These are phyloP conservation scores for Eueides isabella DNA, from an alignment of 1,140 invertebrate species.

Conservation along the genomic window DNA sequence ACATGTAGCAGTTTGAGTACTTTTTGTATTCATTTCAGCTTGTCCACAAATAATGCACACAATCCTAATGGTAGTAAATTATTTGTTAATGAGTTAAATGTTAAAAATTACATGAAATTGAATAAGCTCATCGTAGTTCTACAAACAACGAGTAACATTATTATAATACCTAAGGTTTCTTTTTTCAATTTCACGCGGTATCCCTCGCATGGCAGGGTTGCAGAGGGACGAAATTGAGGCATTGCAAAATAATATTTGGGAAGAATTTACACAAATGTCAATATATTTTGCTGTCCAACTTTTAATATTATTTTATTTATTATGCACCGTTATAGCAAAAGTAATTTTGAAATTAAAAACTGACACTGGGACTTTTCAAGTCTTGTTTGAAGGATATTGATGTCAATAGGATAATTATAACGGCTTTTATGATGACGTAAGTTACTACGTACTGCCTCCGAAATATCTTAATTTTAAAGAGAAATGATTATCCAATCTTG, in stretches of 20 bases:
- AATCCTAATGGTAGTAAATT: constrained; percentile 50
- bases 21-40: constrained; percentile 52
- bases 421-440: constrained; percentile 21
- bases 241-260: too few species aligned
- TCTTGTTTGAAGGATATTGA: constrained; percentile 20
- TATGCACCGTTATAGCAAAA: background rate
- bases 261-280: too few species aligned
- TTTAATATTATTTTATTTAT: background rate
- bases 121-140: constrained; percentile 48
- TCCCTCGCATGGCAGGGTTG: too few species aligned
- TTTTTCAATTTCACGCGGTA: too few species aligned
- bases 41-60: constrained; percentile 47
- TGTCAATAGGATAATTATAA: constrained; percentile 32
- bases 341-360: background rate
- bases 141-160: too few species aligned
- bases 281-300: too few species aligned
- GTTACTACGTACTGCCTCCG: background rate
- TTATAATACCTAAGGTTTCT: too few species aligned
- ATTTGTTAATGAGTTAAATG: constrained; percentile 54
- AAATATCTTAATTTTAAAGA: constrained; percentile 35
- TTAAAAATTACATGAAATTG: constrained; percentile 51
- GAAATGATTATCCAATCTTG: constrained; percentile 26
- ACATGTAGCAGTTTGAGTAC: constrained; percentile 54
- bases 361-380: background rate
- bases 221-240: too few species aligned